Evolutionary conservation across 2,113 vertebrate species (phyloP).

Genomic region (Petroica traversi): DNA sequence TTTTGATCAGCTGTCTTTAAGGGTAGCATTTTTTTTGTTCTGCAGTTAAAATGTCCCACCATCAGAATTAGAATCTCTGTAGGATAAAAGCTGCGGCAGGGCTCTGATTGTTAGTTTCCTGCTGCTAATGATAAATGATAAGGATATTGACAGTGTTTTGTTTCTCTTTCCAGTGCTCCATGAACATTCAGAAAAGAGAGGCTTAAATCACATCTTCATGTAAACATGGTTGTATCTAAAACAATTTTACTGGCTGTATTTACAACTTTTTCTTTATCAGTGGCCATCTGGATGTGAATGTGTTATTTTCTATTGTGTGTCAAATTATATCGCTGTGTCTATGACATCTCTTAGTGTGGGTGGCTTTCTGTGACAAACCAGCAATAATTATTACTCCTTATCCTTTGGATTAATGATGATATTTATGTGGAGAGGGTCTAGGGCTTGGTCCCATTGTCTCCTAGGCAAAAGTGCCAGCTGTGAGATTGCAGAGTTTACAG

Average conservation of each 20-base stretch:
- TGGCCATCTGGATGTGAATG: not conserved
- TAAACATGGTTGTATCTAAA: no score
- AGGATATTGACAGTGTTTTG: not conserved
- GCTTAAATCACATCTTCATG: not conserved
- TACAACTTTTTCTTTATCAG: not conserved
- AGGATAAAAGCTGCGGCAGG: not conserved
- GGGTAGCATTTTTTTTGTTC: not conserved
- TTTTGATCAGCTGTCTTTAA: not conserved
- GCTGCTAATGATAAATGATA: not conserved
- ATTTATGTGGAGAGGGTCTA: not conserved
- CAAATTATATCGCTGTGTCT: not conserved
- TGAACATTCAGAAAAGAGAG: not conserved
- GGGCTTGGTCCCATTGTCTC: not conserved
- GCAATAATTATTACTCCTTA: not conserved
- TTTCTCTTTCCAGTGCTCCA: not conserved
- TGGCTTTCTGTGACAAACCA: not conserved
- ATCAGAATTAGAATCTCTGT: not conserved
- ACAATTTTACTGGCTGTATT: not conserved
- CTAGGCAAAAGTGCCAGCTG: not conserved
- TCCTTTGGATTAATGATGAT: not conserved
- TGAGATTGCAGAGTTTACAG: not conserved
- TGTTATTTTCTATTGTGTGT: not conserved
- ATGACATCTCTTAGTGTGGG: not conserved
- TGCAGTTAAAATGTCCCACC: not conserved
- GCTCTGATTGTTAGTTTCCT: not conserved